Evolutionary conservation across 2,888 invertebrate species (phyloP).

Genomic region (Caenorhabditis sinica): DNA sequence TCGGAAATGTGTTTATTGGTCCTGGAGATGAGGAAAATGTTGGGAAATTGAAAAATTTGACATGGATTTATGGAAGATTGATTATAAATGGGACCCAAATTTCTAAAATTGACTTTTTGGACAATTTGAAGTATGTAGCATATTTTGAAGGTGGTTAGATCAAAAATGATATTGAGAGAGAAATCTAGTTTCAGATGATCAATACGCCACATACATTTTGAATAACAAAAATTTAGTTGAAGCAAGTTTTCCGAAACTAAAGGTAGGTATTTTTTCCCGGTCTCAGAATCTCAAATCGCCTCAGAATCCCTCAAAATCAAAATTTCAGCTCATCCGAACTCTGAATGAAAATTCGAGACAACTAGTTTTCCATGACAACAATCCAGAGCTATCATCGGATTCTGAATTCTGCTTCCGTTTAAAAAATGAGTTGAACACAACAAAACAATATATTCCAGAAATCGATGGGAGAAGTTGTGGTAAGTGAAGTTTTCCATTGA

Average conservation of each 20-base stretch:
- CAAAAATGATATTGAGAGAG: not conserved
- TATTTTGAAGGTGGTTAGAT: not conserved
- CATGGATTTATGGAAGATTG: slow-evolving; percentile 8
- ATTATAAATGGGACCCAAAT: not conserved
- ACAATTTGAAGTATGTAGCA: not conserved
- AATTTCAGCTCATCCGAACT: slow-evolving; percentile 4
- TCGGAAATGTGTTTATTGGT: not conserved
- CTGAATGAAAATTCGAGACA: not conserved
- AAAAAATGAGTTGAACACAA: not conserved
- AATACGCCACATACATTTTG: not conserved
- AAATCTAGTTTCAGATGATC: not conserved
- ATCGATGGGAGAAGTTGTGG: slow-evolving; percentile 1
- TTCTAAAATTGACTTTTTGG: not conserved
- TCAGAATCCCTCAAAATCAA: not conserved
- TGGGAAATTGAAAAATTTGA: not conserved
- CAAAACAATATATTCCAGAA: not conserved
- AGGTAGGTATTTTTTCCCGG: not conserved
- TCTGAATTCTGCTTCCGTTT: not conserved
- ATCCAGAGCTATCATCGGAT: not conserved
- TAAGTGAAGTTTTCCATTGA: not conserved
- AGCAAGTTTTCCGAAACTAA: not conserved
- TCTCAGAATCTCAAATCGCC: not conserved
- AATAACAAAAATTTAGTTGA: not conserved
- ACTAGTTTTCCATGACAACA: not conserved
- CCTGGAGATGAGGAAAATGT: slow-evolving; percentile 25